Base-by-base conservation (phyloP, 1,140 invertebrate genomes). In the Pachyrhynchus sulphureomaculatus region DNA sequence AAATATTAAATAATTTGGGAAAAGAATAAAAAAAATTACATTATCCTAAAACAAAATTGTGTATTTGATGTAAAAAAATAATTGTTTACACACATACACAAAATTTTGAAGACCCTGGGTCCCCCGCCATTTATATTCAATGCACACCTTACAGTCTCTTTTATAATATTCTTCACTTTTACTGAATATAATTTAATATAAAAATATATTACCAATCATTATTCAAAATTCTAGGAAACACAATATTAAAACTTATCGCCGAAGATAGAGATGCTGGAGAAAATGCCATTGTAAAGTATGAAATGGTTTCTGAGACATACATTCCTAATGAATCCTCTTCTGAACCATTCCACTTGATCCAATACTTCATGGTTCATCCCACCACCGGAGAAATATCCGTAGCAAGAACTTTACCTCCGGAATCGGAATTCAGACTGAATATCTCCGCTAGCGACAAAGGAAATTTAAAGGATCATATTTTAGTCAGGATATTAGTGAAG, bases 181-280 rank as follows among this genome's bases (percentile, higher is more conserved):
- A n/a, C n/a, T n/a, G n/a, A n/a, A n/a, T n/a, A n/a, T n/a, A n/a
- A n/a, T n/a, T n/a, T n/a, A n/a, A n/a, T n/a, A n/a, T n/a, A n/a
- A n/a, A n/a, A n/a, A n/a, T n/a, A n/a, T n/a, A n/a, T n/a, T n/a
- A n/a, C n/a, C n/a, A n/a, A n/a, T n/a, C n/a, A n/a, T n/a, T n/a
- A n/a, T n/a, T n/a, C n/a, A n/a, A n/a, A n/a, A 33, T 65, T 47
- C 10, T 42, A 62, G 64, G 65, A 33, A 83, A 87, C 0, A 83
- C 86, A 15, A 83, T 98, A 57, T 76, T 96, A 20, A 87, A 88
- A 66, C 75, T 97, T 5, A 78, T 87, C 34, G 95, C 95, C 3
- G 80, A 82, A 48, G 95, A 98, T 77, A 82, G 83, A 62, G 95
- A 98, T 78, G 82, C 81, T 33, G 87, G 84, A 6, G 75, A 78